Evolutionary conservation across 2,113 vertebrate genomes (phyloP).

Genomic region (Stigmatopora nigra): DNA sequence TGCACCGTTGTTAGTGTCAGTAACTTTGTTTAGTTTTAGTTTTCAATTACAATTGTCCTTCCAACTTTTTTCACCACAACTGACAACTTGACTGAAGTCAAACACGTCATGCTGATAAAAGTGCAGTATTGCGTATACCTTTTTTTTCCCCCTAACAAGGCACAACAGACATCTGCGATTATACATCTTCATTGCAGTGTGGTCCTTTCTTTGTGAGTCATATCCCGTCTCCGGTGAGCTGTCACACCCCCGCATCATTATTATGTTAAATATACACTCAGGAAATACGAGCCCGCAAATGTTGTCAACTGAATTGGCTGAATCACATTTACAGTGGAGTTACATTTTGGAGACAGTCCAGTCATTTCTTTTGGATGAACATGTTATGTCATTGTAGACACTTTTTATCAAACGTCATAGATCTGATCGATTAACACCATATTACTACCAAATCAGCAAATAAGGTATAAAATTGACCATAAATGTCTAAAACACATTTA

Average conservation of each 20-base stretch:
- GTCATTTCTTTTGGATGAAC: no score
- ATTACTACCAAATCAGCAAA: no score
- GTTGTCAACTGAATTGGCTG: not conserved
- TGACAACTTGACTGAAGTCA: no score
- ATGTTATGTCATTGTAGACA: not conserved
- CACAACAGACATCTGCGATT: constrained; percentile 29
- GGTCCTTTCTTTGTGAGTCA: constrained; percentile 42
- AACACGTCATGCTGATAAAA: not conserved
- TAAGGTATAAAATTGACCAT: no score
- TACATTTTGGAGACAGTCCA: not conserved
- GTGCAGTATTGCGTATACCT: not conserved
- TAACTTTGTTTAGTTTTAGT: no score
- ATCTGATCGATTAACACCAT: no score
- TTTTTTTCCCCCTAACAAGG: constrained; percentile 1
- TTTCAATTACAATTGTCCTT: no score
- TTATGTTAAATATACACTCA: constrained; percentile 34
- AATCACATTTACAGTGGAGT: not conserved
- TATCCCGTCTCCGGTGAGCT: constrained; percentile 37
- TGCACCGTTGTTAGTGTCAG: no score
- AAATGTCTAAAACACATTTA: no score
- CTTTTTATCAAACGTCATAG: not conserved
- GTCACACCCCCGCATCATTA: constrained; percentile 50
- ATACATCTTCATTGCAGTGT: constrained; percentile 30
- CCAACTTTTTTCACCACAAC: no score
- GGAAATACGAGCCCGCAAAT: not conserved